Base-by-base conservation (phyloP, 2,113 vertebrate genomes). In the Ailuropoda melanoleuca region DNA sequence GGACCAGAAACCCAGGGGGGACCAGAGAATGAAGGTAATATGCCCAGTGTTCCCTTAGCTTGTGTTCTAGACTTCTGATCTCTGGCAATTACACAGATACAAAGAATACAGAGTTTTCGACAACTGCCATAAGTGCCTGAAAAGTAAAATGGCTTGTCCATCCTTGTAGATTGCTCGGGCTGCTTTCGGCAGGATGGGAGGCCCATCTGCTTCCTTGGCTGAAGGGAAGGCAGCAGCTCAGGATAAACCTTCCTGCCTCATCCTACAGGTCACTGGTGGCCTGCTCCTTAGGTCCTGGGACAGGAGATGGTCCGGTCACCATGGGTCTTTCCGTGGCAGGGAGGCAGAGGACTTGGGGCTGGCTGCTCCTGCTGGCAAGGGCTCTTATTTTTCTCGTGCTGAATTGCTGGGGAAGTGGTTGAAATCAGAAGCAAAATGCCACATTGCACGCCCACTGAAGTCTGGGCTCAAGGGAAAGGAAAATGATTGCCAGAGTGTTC, bases 361-460 rank as follows among this genome's bases (percentile, higher is more conserved):
- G 77, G 56, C 43, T 46, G 60, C 88, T 95, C 48, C 88, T 26
- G 75, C 70, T 91, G 96, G 74, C 39, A 11, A 15, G 10, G 53
- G 34, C 24, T 74, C 46, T 90, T 96, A 85, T 96, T 98, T 98
- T 88, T 93, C 93, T 81, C 21, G 0, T 83, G 95, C 66, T 92
- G 81, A 86, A 62, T 96, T 90, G 60, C 93, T 95, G 68, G 68
- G 83, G 96, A 96, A 97, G 86, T 88, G 88, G 91, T 94, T 88
- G 97, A 93, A 97, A 97, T 96, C 90, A 93, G 96, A 97, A 96
- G 90, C 94, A 94, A 97, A 96, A 97, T 98, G 97, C 97, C 98
- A 98, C 97, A 96, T 92, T 96, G 97, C 70, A 96, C 98, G 97
- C 98, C 98, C 95, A 98, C 98, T 98, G 97, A 93, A 98, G 97